Percentiles rank a stretch among this genome's conserved stretches.
These are phyloP conservation scores for Heloderma charlesbogerti DNA, from an alignment of 2,113 vertebrate species.

Conservation along the genomic window DNA sequence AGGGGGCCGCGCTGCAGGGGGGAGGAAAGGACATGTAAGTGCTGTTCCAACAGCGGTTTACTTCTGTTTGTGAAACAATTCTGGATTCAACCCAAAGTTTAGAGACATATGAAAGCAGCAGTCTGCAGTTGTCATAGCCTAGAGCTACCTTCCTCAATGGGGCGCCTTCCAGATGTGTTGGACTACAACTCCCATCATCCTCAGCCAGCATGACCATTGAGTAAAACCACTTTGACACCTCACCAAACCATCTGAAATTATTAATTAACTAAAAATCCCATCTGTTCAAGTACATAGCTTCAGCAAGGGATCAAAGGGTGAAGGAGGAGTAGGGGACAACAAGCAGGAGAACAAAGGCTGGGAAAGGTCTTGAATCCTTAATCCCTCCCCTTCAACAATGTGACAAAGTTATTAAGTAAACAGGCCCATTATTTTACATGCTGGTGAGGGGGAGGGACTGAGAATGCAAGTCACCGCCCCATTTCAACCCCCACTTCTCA, in stretches of 20 bases:
- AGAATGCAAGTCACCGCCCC: background rate
- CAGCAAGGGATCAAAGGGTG: background rate
- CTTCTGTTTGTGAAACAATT: no score
- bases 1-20: background rate
- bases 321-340: background rate
- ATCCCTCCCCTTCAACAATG: background rate
- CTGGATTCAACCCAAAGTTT: background rate
- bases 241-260: background rate
- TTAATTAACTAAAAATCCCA: background rate
- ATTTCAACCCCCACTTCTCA: background rate
- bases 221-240: background rate
- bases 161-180: background rate
- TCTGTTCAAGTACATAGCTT: background rate
- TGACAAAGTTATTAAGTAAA: background rate
- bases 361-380: background rate
- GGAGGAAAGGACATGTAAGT: no score
- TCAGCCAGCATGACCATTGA: background rate
- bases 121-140: background rate
- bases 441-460: background rate
- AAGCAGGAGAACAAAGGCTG: background rate
- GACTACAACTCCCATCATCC: background rate
- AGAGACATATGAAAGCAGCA: background rate
- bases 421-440: background rate
- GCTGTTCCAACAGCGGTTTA: no score
- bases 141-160: background rate